Evolutionary conservation across 2,113 vertebrate species (phyloP), one percentile per base, ranked within the genome.

Genomic region (Fulmarus glacialis): DNA sequence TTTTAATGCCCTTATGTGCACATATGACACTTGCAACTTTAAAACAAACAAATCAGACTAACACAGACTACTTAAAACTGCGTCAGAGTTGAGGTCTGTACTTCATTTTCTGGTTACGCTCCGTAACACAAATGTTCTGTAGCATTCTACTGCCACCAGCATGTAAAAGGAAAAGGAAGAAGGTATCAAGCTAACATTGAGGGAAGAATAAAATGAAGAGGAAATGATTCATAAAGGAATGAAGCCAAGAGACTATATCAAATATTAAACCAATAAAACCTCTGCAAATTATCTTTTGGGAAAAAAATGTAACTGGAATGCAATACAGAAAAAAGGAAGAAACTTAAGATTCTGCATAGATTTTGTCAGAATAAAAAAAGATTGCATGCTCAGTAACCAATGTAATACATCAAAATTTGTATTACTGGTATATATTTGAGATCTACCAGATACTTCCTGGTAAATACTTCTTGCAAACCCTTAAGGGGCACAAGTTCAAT

Each of bases 81-180:
- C 3, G 2, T 23, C 38, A 68, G 40, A 82, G 34, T 2, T 18
- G 29, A 84, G 47, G 56, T 45, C 52, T 66, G 21, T 21, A 71
- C 67, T 79, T 82, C 20, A 15, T 42, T 87, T 82, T 38, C 63
- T 58, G 22, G 20, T 63, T 70, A 58, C 6, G 32, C 20, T 26
- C n/a, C 1, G 0, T 32, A 67, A 67, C 20, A 71, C 13, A 6
- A 83, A 74, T 18, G 34, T 82, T 91, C 23, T 36, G 63, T 8
- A 87, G 78, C 78, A 36, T 78, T 96, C 78, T 90, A 85, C 87
- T 96, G 95, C 82, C 85, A 94, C 90, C 87, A 72, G 22, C 29
- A 24, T 30, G 56, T 20, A 60, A 80, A 72, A 83, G 55, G 7
- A 79, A 56, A 86, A 87, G 16, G 20, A 47, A 62, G 62, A 52